These are phyloP conservation scores for Himalopsyche japonica DNA, from an alignment of 2,888 invertebrate genomes.

Conservation along the genomic window DNA sequence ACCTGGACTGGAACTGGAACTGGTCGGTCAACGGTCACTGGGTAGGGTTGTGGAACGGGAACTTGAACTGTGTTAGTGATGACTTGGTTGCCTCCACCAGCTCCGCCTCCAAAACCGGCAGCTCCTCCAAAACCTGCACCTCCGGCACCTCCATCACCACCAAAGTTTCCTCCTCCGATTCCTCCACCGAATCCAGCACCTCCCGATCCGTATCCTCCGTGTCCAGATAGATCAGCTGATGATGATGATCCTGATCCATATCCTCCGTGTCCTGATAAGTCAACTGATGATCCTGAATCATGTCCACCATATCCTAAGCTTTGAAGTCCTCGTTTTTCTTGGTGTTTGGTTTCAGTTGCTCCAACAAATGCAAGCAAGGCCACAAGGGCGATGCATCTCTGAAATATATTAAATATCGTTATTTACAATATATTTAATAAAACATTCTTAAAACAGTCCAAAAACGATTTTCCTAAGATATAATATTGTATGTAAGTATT, in stretches of 20 bases:
- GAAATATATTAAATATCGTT: neutral
- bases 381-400: neutral
- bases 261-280: neutral
- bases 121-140: neutral
- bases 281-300: neutral
- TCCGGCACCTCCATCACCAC: neutral
- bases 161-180: neutral
- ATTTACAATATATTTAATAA: too few species aligned
- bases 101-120: neutral
- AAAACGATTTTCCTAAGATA: too few species aligned
- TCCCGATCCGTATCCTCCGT: neutral
- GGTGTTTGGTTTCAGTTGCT: constrained; percentile 9
- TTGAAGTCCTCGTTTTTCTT: constrained; percentile 32
- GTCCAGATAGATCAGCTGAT: neutral
- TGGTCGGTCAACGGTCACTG: constrained; percentile 54
- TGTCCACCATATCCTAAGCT: constrained; percentile 14
- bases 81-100: neutral
- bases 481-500: too few species aligned
- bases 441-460: too few species aligned
- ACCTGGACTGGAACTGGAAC: constrained; percentile 55
- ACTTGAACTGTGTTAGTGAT: constrained; percentile 47
- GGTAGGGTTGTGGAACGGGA: constrained; percentile 54
- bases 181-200: neutral
- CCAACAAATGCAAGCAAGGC: constrained; percentile 3
- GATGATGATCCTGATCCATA: neutral